Percentiles rank a stretch among this genome's conserved stretches.
phyloP scores from a whole-genome alignment of 2,888 invertebrate genomes.

The Synergus gifuensis region DNA sequence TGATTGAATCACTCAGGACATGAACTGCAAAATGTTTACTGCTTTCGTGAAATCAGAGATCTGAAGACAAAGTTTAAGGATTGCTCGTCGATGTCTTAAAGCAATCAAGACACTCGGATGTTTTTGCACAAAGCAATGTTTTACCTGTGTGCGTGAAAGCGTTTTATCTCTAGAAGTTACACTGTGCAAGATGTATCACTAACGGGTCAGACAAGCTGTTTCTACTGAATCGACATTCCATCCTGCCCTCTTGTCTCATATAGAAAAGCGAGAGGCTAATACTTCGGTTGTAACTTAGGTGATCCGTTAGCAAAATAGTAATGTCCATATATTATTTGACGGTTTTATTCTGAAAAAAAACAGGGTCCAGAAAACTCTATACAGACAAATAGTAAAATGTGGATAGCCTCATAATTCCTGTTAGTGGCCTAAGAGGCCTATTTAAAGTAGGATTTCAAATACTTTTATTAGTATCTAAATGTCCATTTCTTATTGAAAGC shows the following conservation, averaged over 20 bases:
- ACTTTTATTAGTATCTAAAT: neutral
- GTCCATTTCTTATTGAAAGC: neutral
- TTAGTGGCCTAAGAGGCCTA: too few species aligned
- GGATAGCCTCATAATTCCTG: too few species aligned
- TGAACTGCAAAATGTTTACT: too few species aligned
- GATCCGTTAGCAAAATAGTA: constrained; percentile 28
- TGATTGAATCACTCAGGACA: too few species aligned
- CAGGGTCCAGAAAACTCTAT: too few species aligned
- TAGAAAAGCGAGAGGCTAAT: constrained; percentile 29
- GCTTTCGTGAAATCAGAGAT: neutral
- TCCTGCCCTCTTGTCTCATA: constrained; percentile 16
- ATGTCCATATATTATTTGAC: neutral
- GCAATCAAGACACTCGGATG: constrained; percentile 5
- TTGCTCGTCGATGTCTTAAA: neutral
- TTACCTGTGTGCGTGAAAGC: neutral
- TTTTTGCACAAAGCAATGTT: neutral
- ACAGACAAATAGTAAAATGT: too few species aligned
- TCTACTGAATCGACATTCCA: constrained; percentile 33
- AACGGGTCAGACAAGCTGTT: constrained; percentile 36
- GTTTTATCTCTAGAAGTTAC: constrained; percentile 3
- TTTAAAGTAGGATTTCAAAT: neutral
- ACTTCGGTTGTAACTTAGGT: constrained; percentile 15
- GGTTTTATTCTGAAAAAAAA: too few species aligned
- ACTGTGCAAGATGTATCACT: constrained; percentile 15
- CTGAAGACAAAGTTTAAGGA: neutral